Evolutionary conservation across 2,797 vertebrate species (phyloP).

Genomic region (Uromys caudimaculatus): DNA sequence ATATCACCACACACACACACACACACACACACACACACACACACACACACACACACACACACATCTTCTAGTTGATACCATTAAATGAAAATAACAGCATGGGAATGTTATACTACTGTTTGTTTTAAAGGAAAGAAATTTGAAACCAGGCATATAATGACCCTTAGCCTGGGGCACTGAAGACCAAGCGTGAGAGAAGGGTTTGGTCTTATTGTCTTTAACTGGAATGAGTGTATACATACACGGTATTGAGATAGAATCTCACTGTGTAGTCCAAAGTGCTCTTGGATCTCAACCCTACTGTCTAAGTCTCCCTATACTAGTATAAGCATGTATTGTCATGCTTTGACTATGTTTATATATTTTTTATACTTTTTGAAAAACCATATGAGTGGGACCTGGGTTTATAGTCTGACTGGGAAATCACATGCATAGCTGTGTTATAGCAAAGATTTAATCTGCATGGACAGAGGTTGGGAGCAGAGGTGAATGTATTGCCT

Average conservation of each 20-base stretch:
- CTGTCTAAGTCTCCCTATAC: neutral
- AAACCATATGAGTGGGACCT: neutral
- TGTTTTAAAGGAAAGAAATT: neutral
- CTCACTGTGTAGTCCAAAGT: neutral
- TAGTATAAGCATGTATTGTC: neutral
- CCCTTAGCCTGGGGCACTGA: neutral
- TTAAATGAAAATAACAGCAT: slow-evolving; percentile 7
- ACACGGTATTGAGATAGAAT: neutral
- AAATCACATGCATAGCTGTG: neutral
- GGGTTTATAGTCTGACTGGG: neutral
- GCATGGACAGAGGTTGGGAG: neutral
- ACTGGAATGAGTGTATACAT: neutral
- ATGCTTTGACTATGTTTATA: neutral
- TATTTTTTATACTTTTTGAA: neutral
- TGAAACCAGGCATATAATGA: neutral
- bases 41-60: slow-evolving; percentile 14
- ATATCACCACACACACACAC: neutral
- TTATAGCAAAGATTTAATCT: neutral
- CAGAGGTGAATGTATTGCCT: neutral
- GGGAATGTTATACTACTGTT: neutral
- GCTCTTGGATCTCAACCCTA: neutral
- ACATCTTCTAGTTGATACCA: neutral
- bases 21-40: neutral
- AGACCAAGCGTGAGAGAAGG: neutral
- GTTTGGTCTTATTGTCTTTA: neutral